Evolutionary conservation across 2,888 invertebrate species (phyloP), one percentile per base, ranked within the genome.

Genomic region (Lithophane socia): DNA sequence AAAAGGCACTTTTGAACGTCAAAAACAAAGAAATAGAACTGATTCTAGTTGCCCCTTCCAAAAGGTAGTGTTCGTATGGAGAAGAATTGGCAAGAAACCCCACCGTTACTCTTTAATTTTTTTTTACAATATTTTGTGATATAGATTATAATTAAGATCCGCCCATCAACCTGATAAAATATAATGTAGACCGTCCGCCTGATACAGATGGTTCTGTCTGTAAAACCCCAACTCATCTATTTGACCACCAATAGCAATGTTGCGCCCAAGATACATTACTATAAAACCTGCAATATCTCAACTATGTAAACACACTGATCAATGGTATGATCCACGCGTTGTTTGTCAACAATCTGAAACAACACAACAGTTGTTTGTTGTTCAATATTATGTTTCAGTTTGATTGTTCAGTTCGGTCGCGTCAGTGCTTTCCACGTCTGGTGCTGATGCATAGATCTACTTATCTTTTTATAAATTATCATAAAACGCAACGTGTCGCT

Each of bases 281-380:
- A 18, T 56, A 21, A n/a, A n/a, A 69, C 21, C 8, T 16, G 3
- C 0, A 70, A 29, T 24, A 74, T 54, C 18, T 18, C 18, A 66
- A 66, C 29, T 73, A 82, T 77, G 69, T 58, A 74, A 69, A 74
- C 65, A 72, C 49, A 61, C 13, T 54, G 29, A 71, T 21, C 24
- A 49, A 63, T 71, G 47, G 1, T 54, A 60, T 64, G 24, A 29
- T 44, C 70, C 24, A 52, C 24, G 29, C 54, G 29, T 54, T 84
- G 80, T 84, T 86, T 88, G 76, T 84, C 83, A 85, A 81, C 71
- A 82, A 75, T n/a, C 73, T 21, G 52, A 21, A 63, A 83, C 68
- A 82, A 76, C 56, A 82, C 13, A 44, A 54, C 66, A 79, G 18
- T 65, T 24, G 60, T 66, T 67, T 58, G 58, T 77, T 44, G 65